Evolutionary conservation across 2,888 invertebrate genomes (phyloP).

Genomic region (Acanthosepion pharaonis): DNA sequence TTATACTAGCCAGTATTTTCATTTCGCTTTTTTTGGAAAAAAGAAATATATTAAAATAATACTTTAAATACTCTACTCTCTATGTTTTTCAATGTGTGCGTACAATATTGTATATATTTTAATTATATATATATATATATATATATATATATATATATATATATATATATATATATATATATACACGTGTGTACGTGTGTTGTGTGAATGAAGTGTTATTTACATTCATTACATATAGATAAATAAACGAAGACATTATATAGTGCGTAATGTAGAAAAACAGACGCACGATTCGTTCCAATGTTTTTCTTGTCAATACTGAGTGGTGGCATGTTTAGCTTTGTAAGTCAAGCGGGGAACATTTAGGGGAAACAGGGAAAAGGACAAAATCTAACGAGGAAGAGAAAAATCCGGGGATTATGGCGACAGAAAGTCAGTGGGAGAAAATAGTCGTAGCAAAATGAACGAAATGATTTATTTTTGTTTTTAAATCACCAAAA

Average conservation of each 20-base stretch:
- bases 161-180: neutral
- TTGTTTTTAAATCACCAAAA: neutral
- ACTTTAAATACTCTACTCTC: too few species aligned
- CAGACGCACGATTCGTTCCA: neutral
- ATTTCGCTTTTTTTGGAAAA: too few species aligned
- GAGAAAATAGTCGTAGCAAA: neutral
- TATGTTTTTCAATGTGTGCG: neutral
- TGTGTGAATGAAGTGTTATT: neutral
- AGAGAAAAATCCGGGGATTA: neutral
- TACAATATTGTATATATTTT: neutral
- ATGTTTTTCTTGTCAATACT: conserved; percentile 21
- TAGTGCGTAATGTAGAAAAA: neutral
- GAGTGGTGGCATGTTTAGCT: neutral
- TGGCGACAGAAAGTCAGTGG: neutral
- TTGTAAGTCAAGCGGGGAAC: neutral
- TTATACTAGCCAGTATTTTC: too few species aligned
- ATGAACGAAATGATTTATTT: neutral
- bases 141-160: too few species aligned
- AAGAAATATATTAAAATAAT: too few species aligned
- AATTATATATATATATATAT: neutral
- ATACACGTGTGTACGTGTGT: neutral
- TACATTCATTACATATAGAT: neutral
- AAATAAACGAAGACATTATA: neutral
- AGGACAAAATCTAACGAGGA: neutral
- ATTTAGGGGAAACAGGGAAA: neutral